A percentile compares a stretch with the other conserved stretches of the same genome.
Conservation (phyloP, 1,140 invertebrate genomes). For the Drosophila auraria region DNA sequence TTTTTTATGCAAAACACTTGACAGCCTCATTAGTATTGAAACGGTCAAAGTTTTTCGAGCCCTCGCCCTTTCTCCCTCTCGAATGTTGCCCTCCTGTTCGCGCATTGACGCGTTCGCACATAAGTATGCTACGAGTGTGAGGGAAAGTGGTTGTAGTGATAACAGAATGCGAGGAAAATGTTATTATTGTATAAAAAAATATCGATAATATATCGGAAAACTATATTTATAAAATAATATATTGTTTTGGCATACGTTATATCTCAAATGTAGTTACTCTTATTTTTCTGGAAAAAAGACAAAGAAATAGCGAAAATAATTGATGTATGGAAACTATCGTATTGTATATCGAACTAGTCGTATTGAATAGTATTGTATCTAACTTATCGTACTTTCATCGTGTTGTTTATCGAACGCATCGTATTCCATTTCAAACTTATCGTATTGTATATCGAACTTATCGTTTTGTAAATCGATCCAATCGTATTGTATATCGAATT, state of each 20-base stretch:
- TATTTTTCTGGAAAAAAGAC: too few species aligned
- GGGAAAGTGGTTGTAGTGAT: not conserved
- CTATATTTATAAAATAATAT: not conserved
- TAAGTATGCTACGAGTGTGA: conserved; percentile 56
- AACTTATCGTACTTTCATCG: too few species aligned
- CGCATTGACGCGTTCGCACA: conserved; percentile 58
- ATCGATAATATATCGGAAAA: not conserved
- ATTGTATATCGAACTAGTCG: not conserved
- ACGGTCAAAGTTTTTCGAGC: conserved; percentile 56
- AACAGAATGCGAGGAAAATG: not conserved
- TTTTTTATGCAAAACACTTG: conserved; percentile 82
- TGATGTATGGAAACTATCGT: not conserved
- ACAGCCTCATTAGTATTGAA: conserved; percentile 82
- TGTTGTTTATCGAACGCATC: not conserved
- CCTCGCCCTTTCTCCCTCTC: not conserved
- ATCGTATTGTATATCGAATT: not conserved
- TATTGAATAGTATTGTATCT: not conserved
- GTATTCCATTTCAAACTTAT: not conserved
- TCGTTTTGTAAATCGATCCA: too few species aligned
- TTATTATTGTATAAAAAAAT: too few species aligned
- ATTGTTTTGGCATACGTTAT: not conserved
- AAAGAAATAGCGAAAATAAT: not conserved
- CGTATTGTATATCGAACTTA: not conserved
- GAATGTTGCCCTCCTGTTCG: conserved; percentile 33
- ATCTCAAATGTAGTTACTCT: too few species aligned